Percentiles rank a stretch among this genome's conserved stretches.
These are phyloP conservation scores for Callaeas wilsoni DNA, from an alignment of 2,113 vertebrate genomes.

Conservation along the genomic window DNA sequence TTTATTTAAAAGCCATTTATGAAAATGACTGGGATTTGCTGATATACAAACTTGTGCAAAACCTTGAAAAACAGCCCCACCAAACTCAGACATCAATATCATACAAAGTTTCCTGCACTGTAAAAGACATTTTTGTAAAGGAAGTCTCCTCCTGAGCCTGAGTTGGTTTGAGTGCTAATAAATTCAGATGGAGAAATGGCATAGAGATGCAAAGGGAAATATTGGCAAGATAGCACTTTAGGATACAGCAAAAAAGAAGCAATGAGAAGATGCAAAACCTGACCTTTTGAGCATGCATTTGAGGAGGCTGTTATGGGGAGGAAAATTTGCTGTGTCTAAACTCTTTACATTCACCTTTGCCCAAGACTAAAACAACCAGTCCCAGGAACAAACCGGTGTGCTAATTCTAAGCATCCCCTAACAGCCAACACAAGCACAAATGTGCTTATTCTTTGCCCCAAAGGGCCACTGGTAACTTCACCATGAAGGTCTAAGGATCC, in stretches of 20 bases:
- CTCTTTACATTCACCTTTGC: not conserved
- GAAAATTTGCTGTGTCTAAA: not conserved
- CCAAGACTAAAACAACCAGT: not conserved
- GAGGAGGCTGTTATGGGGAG: accelerated
- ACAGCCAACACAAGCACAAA: not conserved
- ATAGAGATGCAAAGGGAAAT: not conserved
- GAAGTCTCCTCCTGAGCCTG: not conserved
- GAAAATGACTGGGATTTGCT: not conserved
- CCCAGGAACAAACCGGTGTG: accelerated
- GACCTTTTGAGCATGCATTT: not conserved
- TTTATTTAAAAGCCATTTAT: not conserved
- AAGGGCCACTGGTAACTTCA: not conserved
- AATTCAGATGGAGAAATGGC: not conserved
- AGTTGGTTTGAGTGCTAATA: not conserved
- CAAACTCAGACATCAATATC: not conserved
- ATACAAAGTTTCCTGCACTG: not conserved
- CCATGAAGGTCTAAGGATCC: not conserved
- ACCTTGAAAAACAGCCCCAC: not conserved
- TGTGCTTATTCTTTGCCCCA: not conserved
- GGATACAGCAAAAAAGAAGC: not conserved
- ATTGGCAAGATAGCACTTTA: not conserved
- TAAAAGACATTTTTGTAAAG: not conserved
- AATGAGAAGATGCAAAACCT: not conserved
- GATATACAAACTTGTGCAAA: not conserved
- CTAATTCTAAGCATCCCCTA: not conserved